Evolutionary conservation across 2,888 invertebrate species (phyloP).

Genomic region (Odiellus spinosus): DNA sequence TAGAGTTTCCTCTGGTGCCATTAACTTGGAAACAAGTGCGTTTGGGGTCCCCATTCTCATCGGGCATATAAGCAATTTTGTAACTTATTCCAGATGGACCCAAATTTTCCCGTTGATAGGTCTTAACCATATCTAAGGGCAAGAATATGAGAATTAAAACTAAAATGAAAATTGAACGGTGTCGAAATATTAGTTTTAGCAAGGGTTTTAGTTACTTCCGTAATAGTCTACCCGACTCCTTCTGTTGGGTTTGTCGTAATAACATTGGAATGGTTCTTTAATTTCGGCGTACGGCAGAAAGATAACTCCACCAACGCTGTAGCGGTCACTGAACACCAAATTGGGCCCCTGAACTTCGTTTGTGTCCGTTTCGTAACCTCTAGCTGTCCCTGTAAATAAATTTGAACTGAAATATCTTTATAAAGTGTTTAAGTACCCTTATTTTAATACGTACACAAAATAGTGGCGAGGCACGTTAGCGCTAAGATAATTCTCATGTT

Average conservation of each 20-base stretch:
- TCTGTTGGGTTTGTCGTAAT: constrained; percentile 57
- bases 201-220: constrained; percentile 41
- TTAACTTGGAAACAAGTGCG: constrained; percentile 19
- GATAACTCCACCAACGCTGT: constrained; percentile 29
- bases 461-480: no score
- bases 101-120: constrained; percentile 53
- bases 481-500: no score
- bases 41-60: constrained; percentile 11
- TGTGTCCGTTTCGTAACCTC: no score
- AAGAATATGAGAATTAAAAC: background rate
- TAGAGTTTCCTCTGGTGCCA: constrained; percentile 24
- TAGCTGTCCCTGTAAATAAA: no score
- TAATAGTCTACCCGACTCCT: constrained; percentile 87
- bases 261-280: constrained; percentile 74
- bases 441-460: no score
- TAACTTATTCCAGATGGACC: constrained; percentile 52
- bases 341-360: no score
- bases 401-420: no score
- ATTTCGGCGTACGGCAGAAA: constrained; percentile 88
- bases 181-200: no score
- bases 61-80: constrained; percentile 50
- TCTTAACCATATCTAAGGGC: constrained; percentile 58
- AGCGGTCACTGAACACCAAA: constrained; percentile 12
- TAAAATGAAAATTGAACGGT: no score
- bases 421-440: no score